Percentiles rank a stretch among this genome's conserved stretches.
Conservation (phyloP, 2,888 invertebrate genomes). For the Melanostoma mellinum region DNA sequence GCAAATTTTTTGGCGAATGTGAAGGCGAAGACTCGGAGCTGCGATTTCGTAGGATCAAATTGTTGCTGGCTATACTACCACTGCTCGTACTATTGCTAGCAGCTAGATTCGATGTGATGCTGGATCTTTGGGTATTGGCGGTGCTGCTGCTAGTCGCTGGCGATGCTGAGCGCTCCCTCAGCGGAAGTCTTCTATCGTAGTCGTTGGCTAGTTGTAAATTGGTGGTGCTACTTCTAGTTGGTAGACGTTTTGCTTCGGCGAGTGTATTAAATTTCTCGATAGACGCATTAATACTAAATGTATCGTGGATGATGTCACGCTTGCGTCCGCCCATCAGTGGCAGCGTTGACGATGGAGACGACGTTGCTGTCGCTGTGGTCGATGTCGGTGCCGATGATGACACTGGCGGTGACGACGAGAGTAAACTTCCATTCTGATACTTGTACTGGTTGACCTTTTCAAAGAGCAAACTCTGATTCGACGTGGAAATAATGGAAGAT, state of each 20-base stretch:
- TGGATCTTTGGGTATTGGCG: constrained; percentile 47
- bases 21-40: constrained; percentile 69
- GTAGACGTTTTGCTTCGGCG: constrained; percentile 79
- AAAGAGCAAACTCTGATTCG: constrained; percentile 75
- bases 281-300: constrained; percentile 79
- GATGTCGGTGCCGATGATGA: constrained; percentile 65
- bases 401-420: constrained; percentile 62
- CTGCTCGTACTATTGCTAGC: constrained; percentile 66
- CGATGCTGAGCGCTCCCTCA: constrained; percentile 65
- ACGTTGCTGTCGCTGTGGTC: constrained; percentile 59
- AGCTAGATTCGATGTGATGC: constrained; percentile 54
- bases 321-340: constrained; percentile 65
- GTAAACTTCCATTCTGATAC: constrained; percentile 76
- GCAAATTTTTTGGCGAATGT: constrained; percentile 71
- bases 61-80: constrained; percentile 65
- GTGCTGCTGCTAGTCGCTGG: constrained; percentile 57
- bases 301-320: constrained; percentile 75
- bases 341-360: constrained; percentile 55
- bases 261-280: constrained; percentile 80
- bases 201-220: constrained; percentile 77
- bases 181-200: constrained; percentile 47
- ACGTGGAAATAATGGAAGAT: constrained; percentile 74
- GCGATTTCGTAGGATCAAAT: constrained; percentile 58
- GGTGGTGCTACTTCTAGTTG: constrained; percentile 77
- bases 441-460: constrained; percentile 78